Percentiles rank a stretch among this genome's conserved stretches.
phyloP scores from a whole-genome alignment of 2,113 vertebrate genomes.

The Neolamprologus sp. region DNA sequence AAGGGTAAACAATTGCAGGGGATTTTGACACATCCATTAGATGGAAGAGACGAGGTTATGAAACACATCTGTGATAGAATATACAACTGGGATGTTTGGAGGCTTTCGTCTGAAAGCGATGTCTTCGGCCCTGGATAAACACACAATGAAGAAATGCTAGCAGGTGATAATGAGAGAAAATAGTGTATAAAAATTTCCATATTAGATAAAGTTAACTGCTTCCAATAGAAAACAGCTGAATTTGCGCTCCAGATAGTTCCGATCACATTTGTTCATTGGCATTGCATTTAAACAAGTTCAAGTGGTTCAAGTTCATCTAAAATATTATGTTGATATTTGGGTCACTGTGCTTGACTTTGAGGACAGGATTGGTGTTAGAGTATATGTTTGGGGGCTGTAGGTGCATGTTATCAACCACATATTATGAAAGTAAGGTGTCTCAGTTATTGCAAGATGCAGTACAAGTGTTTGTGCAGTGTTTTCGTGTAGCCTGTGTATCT shows the following conservation, averaged over 20 bases:
- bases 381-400: neutral
- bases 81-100: neutral
- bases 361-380: neutral
- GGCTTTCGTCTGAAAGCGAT: neutral
- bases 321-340: neutral
- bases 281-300: neutral
- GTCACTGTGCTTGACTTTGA: neutral
- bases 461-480: neutral
- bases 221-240: neutral
- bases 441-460: neutral
- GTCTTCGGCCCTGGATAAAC: neutral
- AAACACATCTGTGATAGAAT: slow-evolving; percentile 14
- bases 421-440: neutral
- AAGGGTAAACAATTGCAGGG: neutral
- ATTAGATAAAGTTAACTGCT: neutral
- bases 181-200: neutral
- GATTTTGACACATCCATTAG: neutral
- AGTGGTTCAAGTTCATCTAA: neutral
- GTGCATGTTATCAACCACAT: neutral
- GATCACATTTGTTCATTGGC: neutral
- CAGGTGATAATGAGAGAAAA: neutral
- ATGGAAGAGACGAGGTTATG: neutral
- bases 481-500: neutral
- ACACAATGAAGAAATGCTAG: neutral
- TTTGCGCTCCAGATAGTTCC: neutral